phyloP scores from a whole-genome alignment of 2,113 vertebrate genomes.

The Rhegmatorhina hoffmannsi region DNA sequence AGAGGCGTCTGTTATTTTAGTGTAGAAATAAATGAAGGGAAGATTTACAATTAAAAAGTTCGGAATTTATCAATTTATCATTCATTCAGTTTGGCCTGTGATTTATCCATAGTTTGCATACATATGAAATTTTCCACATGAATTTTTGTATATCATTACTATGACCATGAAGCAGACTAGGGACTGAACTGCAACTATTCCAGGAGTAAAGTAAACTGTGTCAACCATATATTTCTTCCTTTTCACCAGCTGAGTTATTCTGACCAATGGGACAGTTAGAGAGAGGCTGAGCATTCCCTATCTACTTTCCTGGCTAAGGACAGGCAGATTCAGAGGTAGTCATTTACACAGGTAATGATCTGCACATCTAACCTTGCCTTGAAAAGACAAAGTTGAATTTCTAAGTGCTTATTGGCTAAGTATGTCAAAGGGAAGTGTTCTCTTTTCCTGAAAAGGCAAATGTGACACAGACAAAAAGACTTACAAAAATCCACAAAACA shows the following conservation, averaged over 20 bases:
- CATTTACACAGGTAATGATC: constrained; percentile 6
- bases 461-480: not conserved
- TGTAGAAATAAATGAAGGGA: not conserved
- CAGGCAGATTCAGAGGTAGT: not conserved
- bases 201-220: not conserved
- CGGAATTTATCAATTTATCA: not conserved
- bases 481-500: not conserved
- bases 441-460: not conserved
- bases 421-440: not conserved
- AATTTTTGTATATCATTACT: not conserved
- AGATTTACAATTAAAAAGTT: not conserved
- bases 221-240: not conserved
- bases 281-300: not conserved
- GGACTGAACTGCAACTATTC: not conserved
- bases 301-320: not conserved
- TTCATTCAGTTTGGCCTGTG: not conserved
- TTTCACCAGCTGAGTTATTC: not conserved
- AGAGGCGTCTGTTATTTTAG: not conserved
- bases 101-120: not conserved
- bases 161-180: not conserved
- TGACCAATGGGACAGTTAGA: not conserved
- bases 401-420: not conserved
- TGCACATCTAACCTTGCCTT: not conserved
- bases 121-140: not conserved
- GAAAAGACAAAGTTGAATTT: constrained; percentile 3